Conservation (phyloP, 1,140 invertebrate species). For the Micrasema longulum region DNA sequence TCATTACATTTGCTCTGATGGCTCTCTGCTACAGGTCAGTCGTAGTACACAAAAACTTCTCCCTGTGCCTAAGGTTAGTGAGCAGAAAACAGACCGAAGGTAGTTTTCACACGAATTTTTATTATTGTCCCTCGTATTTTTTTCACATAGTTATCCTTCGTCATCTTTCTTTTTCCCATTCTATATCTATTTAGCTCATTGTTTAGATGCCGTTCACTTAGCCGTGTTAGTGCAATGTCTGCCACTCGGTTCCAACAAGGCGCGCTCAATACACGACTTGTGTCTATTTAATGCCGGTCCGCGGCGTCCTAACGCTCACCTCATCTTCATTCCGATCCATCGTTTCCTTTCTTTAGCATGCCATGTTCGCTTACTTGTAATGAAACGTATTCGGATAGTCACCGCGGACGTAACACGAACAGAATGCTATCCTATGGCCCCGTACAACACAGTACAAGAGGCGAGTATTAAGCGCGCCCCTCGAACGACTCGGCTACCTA, state of each 20-base stretch:
- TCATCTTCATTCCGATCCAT: constrained; percentile 25
- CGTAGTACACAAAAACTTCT: constrained; percentile 97
- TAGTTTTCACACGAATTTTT: constrained; percentile 68
- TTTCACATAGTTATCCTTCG: constrained; percentile 51
- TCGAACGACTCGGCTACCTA: constrained; percentile 50
- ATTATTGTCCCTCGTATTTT: constrained; percentile 47
- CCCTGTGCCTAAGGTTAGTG: constrained; percentile 96
- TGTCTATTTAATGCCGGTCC: constrained; percentile 42
- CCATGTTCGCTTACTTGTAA: constrained; percentile 16
- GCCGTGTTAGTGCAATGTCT: constrained; percentile 48
- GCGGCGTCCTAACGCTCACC: not conserved
- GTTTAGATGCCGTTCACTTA: constrained; percentile 48
- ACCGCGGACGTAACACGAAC: not conserved
- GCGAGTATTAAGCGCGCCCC: constrained; percentile 50
- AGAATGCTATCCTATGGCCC: not conserved
- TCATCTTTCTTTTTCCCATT: constrained; percentile 49
- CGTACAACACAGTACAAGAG: not conserved
- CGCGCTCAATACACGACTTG: constrained; percentile 39
- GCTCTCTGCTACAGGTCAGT: constrained; percentile 99
- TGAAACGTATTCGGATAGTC: constrained; percentile 15
- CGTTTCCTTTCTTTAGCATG: constrained; percentile 29
- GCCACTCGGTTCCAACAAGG: constrained; percentile 51
- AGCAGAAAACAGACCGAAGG: constrained; percentile 80
- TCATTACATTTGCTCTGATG: constrained; percentile 97
- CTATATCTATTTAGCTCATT: constrained; percentile 46